These are phyloP conservation scores for Tuberolachnus salignus DNA, from an alignment of 2,888 invertebrate species.

Conservation along the genomic window DNA sequence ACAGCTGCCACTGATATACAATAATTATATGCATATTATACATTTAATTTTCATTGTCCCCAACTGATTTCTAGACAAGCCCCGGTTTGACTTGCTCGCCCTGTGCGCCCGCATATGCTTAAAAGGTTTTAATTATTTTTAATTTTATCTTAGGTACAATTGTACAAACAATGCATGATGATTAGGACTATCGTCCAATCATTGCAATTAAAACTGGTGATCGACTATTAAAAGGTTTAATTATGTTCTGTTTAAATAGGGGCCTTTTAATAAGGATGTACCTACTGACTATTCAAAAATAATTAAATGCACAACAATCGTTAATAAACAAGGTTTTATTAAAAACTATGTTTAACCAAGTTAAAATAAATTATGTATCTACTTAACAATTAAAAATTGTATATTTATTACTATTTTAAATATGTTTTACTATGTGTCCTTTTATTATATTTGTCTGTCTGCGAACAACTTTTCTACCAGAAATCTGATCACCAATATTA, in stretches of 20 bases:
- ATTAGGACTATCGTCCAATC: conserved; percentile 6
- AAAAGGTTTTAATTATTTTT: not conserved
- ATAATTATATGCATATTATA: no score
- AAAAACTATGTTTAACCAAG: conserved; percentile 10
- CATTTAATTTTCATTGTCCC: no score
- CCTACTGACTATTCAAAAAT: conserved; percentile 34
- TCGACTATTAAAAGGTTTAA: conserved; percentile 34
- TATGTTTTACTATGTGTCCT: no score
- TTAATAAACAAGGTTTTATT: conserved; percentile 5
- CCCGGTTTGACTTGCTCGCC: no score
- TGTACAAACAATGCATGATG: not conserved
- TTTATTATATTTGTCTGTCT: no score
- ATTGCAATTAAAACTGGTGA: conserved; percentile 13
- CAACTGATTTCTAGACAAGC: no score
- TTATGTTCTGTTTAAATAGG: conserved; percentile 17
- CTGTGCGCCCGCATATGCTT: no score
- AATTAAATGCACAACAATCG: conserved; percentile 28
- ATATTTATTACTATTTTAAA: no score
- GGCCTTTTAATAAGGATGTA: conserved; percentile 53
- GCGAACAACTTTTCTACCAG: no score
- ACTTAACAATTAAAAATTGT: no score
- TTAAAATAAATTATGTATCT: conserved; percentile 2
- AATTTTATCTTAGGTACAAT: not conserved
- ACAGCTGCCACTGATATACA: no score
- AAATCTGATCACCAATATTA: no score